A percentile compares a stretch with the other conserved stretches of the same genome.
Evolutionary conservation across 2,113 vertebrate species (phyloP).

Genomic region (Brachionichthys hirsutus): DNA sequence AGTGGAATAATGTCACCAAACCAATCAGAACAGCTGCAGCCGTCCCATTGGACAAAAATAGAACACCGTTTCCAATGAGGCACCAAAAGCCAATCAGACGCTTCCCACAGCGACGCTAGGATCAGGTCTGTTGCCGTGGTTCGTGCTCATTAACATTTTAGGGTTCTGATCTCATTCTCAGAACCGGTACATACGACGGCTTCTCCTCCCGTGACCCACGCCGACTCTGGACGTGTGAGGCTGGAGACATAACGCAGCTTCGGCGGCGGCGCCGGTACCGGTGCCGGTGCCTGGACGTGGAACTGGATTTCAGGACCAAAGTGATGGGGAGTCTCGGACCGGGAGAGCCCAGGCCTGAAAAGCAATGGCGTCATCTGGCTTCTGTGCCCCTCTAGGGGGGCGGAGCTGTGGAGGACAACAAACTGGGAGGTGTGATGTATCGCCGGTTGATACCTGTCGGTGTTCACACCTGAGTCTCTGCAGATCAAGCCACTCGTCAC

Average conservation of each 20-base stretch:
- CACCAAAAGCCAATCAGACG: too few relatives aligned
- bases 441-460: conserved; percentile 41
- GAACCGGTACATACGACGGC: too few relatives aligned
- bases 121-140: too few relatives aligned
- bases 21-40: too few relatives aligned
- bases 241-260: conserved; percentile 37
- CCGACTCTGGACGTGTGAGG: conserved; percentile 23
- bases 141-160: too few relatives aligned
- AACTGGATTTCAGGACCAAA: conserved; percentile 51
- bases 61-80: too few relatives aligned
- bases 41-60: too few relatives aligned
- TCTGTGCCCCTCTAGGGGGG: conserved; percentile 53
- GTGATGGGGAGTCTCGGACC: conserved; percentile 62
- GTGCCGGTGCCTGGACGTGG: conserved; percentile 4
- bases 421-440: conserved; percentile 47
- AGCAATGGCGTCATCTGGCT: conserved; percentile 57
- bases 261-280: conserved; percentile 13
- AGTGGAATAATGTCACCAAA: too few relatives aligned
- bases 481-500: conserved; percentile 13
- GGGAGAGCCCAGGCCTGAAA: conserved; percentile 61
- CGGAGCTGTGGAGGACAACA: conserved; percentile 54
- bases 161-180: too few relatives aligned
- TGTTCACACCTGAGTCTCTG: conserved; percentile 28
- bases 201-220: too few relatives aligned
- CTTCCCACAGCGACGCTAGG: too few relatives aligned